A percentile compares a stretch with the other conserved stretches of the same genome.
These are phyloP conservation scores for Drepana arcuata DNA, from an alignment of 1,140 invertebrate genomes.

Conservation along the genomic window DNA sequence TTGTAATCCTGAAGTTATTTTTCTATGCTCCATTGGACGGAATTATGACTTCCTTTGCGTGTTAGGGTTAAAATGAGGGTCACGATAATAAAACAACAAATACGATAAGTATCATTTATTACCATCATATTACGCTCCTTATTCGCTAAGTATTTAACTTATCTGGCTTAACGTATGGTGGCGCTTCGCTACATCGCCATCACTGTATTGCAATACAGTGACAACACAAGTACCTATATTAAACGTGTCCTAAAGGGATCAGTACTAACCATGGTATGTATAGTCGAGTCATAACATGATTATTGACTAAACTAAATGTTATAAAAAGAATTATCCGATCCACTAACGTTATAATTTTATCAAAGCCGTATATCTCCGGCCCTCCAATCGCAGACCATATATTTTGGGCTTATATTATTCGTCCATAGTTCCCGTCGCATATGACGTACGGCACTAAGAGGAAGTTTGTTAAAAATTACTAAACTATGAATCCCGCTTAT, in stretches of 20 bases:
- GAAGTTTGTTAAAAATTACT: constrained; percentile 27
- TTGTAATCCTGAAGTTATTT: too few relatives aligned
- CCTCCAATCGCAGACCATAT: background rate
- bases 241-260: constrained; percentile 13
- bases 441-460: constrained; percentile 12
- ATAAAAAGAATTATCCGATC: too few relatives aligned
- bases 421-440: background rate
- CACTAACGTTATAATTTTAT: background rate
- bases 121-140: constrained; percentile 48
- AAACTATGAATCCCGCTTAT: constrained; percentile 34
- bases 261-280: constrained; percentile 11
- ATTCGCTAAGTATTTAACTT: constrained; percentile 40
- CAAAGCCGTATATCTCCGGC: background rate
- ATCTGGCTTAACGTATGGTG: constrained; percentile 42
- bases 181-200: constrained; percentile 20
- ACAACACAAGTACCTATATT: constrained; percentile 14
- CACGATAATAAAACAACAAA: constrained; percentile 37
- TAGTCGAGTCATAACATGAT: constrained; percentile 1
- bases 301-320: too few relatives aligned
- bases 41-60: too few relatives aligned
- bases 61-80: too few relatives aligned
- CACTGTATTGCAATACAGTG: constrained; percentile 17
- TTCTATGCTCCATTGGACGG: too few relatives aligned
- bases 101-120: constrained; percentile 50
- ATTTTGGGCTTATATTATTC: background rate